phyloP scores from a whole-genome alignment of 2,888 invertebrate species.

The Pseudanteris insignis region DNA sequence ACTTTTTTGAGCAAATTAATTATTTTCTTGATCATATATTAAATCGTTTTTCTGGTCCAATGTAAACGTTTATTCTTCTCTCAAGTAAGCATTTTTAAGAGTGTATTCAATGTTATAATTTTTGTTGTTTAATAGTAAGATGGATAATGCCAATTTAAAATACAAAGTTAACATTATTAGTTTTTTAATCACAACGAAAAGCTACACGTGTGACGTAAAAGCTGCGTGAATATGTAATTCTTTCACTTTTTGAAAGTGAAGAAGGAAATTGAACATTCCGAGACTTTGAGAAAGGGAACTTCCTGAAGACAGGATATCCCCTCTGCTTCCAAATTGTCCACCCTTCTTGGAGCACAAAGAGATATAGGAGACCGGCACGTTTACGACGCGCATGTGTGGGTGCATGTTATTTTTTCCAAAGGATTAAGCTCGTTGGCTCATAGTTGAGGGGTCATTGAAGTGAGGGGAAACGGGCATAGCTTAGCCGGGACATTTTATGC shows the following conservation, averaged over 20 bases:
- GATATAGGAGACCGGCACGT: constrained; percentile 51
- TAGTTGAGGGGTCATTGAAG: constrained; percentile 52
- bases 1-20: too few relatives aligned
- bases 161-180: too few relatives aligned
- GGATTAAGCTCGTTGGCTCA: constrained; percentile 62
- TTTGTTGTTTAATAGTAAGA: too few relatives aligned
- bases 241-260: constrained; percentile 29
- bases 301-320: constrained; percentile 42
- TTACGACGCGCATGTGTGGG: constrained; percentile 46
- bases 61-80: too few relatives aligned
- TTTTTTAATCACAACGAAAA: too few relatives aligned
- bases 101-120: too few relatives aligned
- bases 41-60: too few relatives aligned
- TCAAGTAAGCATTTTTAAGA: too few relatives aligned
- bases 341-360: constrained; percentile 55
- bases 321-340: constrained; percentile 55
- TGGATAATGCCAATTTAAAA: too few relatives aligned
- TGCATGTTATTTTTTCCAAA: constrained; percentile 65
- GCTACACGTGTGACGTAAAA: constrained; percentile 14
- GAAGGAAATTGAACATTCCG: constrained; percentile 41
- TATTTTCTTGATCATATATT: too few relatives aligned
- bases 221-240: constrained; percentile 31
- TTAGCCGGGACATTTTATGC: constrained; percentile 58
- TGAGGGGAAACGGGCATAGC: constrained; percentile 56
- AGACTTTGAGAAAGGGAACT: constrained; percentile 33